These are phyloP conservation scores for Notodonta ziczac DNA, from an alignment of 2,888 invertebrate genomes.

Conservation along the genomic window DNA sequence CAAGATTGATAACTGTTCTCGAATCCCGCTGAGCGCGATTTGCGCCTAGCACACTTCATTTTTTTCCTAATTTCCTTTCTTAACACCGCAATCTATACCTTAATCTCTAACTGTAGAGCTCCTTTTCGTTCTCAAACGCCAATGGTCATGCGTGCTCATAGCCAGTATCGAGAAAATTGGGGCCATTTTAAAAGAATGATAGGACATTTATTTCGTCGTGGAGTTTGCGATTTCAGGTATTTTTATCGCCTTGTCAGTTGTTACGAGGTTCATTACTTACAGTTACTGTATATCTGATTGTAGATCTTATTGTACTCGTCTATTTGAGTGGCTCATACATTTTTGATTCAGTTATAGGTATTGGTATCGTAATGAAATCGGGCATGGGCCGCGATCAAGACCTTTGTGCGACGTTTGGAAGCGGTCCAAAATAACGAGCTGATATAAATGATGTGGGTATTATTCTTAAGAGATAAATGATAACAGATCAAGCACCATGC, in stretches of 20 bases:
- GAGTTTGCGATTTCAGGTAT: slow-evolving; percentile 57
- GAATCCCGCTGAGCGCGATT: slow-evolving; percentile 74
- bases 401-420: neutral
- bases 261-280: slow-evolving; percentile 8
- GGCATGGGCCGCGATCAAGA: neutral
- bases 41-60: slow-evolving; percentile 62
- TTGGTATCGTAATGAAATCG: neutral
- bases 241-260: slow-evolving; percentile 17
- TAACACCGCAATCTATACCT: slow-evolving; percentile 33
- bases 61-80: slow-evolving; percentile 54
- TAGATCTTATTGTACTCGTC: neutral
- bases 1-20: slow-evolving; percentile 76
- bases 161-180: slow-evolving; percentile 71
- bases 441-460: neutral
- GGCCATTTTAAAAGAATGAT: slow-evolving; percentile 77
- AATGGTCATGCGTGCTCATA: slow-evolving; percentile 69
- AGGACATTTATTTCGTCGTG: slow-evolving; percentile 65
- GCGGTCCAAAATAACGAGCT: neutral
- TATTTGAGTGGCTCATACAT: slow-evolving; percentile 3
- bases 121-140: slow-evolving; percentile 15
- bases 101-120: slow-evolving; percentile 21
- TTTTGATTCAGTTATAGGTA: slow-evolving; percentile 2
- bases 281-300: slow-evolving; percentile 15
- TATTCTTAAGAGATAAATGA: too few relatives aligned
- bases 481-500: too few relatives aligned